Evolutionary conservation across 2,113 vertebrate species (phyloP).

Genomic region (Trachemys scripta): DNA sequence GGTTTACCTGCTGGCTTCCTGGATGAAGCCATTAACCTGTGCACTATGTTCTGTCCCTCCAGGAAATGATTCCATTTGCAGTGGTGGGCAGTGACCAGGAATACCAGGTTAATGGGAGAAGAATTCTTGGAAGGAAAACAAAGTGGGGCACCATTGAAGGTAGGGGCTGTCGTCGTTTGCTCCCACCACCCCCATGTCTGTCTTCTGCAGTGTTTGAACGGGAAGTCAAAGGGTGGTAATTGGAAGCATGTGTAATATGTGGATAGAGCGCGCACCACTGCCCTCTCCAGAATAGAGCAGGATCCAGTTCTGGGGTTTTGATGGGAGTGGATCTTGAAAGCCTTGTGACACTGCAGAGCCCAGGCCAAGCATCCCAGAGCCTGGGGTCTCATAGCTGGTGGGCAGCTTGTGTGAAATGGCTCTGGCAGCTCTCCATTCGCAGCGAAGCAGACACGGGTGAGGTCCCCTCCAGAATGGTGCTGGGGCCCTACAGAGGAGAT

Average conservation of each 20-base stretch:
- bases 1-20: background rate
- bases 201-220: background rate
- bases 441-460: background rate
- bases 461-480: background rate
- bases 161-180: conserved; percentile 53
- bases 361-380: background rate
- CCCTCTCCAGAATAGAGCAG: background rate
- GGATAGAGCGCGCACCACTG: background rate
- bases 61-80: conserved; percentile 99
- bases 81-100: conserved; percentile 98
- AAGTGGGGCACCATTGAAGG: conserved; percentile 99
- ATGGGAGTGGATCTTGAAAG: background rate
- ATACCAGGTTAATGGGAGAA: conserved; percentile 96
- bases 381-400: background rate
- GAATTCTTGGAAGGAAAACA: conserved; percentile 96
- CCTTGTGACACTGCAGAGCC: background rate
- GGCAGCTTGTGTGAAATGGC: background rate
- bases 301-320: background rate
- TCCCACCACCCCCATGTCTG: background rate
- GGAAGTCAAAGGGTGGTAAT: background rate
- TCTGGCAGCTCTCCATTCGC: background rate
- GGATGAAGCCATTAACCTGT: fast-evolving
- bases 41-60: background rate
- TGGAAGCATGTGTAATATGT: background rate
- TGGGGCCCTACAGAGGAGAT: background rate